phyloP scores from a whole-genome alignment of 1,140 invertebrate genomes.

The Pentalonia nigronervosa region DNA sequence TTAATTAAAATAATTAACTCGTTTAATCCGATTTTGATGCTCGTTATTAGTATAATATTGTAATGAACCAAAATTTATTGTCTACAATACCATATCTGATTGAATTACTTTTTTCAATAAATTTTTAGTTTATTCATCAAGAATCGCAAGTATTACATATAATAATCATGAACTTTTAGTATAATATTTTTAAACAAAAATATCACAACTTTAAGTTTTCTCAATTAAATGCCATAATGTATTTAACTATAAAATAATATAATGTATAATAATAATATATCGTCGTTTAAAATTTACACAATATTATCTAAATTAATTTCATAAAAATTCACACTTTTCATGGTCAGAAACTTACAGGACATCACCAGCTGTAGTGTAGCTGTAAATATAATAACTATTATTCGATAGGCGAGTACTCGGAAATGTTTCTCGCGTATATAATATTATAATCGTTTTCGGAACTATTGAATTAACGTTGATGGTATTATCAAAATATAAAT shows the following conservation, averaged over 20 bases:
- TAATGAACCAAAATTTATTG: neutral
- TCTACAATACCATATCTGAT: neutral
- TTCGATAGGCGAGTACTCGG: neutral
- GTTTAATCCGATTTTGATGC: neutral
- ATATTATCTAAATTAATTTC: neutral
- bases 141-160: neutral
- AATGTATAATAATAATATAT: neutral
- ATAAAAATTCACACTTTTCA: neutral
- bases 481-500: neutral
- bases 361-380: neutral
- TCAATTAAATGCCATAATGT: neutral
- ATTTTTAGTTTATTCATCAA: neutral
- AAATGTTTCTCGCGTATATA: neutral
- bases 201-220: neutral
- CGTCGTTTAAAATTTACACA: neutral
- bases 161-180: neutral
- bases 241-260: neutral
- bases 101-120: neutral
- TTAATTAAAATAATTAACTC: neutral
- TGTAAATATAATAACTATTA: neutral
- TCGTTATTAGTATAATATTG: neutral
- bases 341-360: neutral
- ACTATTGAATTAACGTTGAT: neutral
- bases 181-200: neutral
- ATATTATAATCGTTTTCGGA: neutral